Evolutionary conservation across 2,797 vertebrate species (phyloP), one percentile per base, ranked within the genome.

Genomic region (Champsocephalus gunnari): DNA sequence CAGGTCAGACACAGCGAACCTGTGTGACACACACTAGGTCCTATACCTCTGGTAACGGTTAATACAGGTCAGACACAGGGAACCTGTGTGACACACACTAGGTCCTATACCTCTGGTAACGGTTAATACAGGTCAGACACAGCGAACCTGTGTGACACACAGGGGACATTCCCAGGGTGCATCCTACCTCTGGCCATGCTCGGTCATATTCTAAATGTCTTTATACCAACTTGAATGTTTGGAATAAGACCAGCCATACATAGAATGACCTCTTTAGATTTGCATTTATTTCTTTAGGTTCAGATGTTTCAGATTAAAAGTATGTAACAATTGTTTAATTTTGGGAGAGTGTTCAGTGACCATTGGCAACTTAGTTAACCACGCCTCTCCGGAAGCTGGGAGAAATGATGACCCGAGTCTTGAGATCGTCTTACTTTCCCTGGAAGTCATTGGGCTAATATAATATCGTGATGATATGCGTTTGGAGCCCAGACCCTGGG

Each of bases 381-480:
- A 77, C 66, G 61, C 61, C 74, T 75, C 70, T 80, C 68, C 54
- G 56, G 73, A 80, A 87, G 83, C 58, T 53, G 54, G 45, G 54
- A 64, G 60, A 82, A 87, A 81, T 43, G 21, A 54, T 87, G 66
- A 88, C 81, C 66, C 61, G 66, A 83, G 72, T 55, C 38, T 75
- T 69, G 73, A 73, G 62, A 85, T 69, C 19, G 32, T 71, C 72
- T 82, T 77, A 87, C 63, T 81, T 75, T 84, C 47, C 78, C 57
- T 72, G 73, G 60, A 73, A 83, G 67, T 81, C 67, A 79, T 80
- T 75, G 48, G 62, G 55, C 73, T 80, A 82, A 89, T 85, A 78
- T 75, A 79, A 85, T 84, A 64, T 85, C 59, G 45, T 74, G 79
- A 73, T 75, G 65, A 87, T 80, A 48, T 77, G 72, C 64, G 65